Evolutionary conservation across 2,797 vertebrate genomes (phyloP).

Genomic region (Sphaeramia orbicularis): DNA sequence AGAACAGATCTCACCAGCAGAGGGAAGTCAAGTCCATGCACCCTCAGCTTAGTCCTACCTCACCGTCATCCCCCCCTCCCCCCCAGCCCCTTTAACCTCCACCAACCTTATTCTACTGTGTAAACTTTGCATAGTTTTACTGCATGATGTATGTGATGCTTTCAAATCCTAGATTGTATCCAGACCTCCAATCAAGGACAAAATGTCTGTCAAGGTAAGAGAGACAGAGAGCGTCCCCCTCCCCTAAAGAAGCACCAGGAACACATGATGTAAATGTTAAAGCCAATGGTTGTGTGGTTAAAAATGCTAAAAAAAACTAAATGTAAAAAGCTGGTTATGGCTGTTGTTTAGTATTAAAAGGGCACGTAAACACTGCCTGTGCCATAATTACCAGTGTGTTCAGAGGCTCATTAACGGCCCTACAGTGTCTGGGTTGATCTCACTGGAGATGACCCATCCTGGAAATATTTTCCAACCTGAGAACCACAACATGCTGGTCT

Average conservation of each 20-base stretch:
- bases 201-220: slow-evolving; percentile 86
- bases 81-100: slow-evolving; percentile 1
- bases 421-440: slow-evolving; percentile 33
- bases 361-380: slow-evolving; percentile 58
- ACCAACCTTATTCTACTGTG: slow-evolving; percentile 40
- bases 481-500: slow-evolving; percentile 7
- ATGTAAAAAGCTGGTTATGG: background rate
- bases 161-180: slow-evolving; percentile 84
- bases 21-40: slow-evolving; percentile 40
- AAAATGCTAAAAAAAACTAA: background rate
- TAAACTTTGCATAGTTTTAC: slow-evolving; percentile 57
- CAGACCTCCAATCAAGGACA: slow-evolving; percentile 85
- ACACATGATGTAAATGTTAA: background rate
- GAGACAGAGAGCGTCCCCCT: slow-evolving; percentile 33
- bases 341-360: slow-evolving; percentile 18
- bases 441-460: slow-evolving; percentile 14
- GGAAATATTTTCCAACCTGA: slow-evolving; percentile 40
- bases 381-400: slow-evolving; percentile 52
- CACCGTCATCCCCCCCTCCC: background rate
- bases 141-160: slow-evolving; percentile 85
- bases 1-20: slow-evolving; percentile 46
- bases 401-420: slow-evolving; percentile 45
- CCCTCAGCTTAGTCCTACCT: background rate
- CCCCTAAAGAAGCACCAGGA: background rate
- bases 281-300: background rate